Evolutionary conservation across 2,888 invertebrate species (phyloP).

Genomic region (Venustoraphidia nigricollis): DNA sequence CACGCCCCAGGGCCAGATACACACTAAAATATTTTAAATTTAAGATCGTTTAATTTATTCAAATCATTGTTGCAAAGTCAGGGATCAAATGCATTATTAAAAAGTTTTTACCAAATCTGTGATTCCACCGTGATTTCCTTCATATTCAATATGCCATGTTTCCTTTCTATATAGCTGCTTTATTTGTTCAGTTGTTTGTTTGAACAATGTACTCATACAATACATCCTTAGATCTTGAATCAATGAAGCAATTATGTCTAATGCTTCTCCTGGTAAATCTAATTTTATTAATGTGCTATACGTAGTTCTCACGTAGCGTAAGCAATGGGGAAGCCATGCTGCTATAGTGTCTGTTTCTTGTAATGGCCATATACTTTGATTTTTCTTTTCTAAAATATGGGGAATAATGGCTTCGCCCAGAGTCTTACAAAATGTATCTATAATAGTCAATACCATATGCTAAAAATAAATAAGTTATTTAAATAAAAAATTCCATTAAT

Average conservation of each 20-base stretch:
- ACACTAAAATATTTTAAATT: too few species aligned
- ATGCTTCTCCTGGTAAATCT: conserved; percentile 76
- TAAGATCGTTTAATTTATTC: too few species aligned
- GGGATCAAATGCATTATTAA: too few species aligned
- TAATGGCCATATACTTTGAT: conserved; percentile 34
- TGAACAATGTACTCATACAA: conserved; percentile 72
- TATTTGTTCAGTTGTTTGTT: conserved; percentile 67
- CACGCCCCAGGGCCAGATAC: too few species aligned
- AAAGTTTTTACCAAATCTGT: conserved; percentile 51
- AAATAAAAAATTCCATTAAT: conserved; percentile 1
- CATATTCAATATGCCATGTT: conserved; percentile 74
- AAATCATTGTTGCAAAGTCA: too few species aligned
- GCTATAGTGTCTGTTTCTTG: conserved; percentile 37
- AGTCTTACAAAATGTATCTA: conserved; percentile 58
- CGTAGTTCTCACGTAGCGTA: conserved; percentile 64
- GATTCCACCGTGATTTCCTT: conserved; percentile 71
- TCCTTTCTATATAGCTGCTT: conserved; percentile 56
- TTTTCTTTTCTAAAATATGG: conserved; percentile 35
- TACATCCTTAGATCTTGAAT: conserved; percentile 77
- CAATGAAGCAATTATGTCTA: conserved; percentile 69
- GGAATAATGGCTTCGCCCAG: conserved; percentile 58
- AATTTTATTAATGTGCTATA: conserved; percentile 67
- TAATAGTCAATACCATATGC: conserved; percentile 66
- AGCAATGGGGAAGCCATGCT: conserved; percentile 64
- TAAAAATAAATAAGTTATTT: conserved; percentile 20